Evolutionary conservation across 2,888 invertebrate genomes (phyloP), one percentile per base, ranked within the genome.

Genomic region (Epicampocera succincta): DNA sequence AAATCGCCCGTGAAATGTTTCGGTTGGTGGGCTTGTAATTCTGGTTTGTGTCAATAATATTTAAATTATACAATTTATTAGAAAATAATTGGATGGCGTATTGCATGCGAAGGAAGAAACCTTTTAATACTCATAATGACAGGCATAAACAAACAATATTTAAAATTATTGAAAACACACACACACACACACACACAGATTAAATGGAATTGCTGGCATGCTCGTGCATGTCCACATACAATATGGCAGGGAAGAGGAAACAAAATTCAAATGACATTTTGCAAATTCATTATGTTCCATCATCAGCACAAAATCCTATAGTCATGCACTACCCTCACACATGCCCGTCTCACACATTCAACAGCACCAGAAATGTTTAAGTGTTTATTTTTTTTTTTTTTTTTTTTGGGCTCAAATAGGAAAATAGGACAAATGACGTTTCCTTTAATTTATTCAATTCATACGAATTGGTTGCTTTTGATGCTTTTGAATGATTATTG

Each of bases 21-120:
- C 17, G 8, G 0, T 25, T 50, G 38, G 29, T 38, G 21, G 65
- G 65, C 54, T 52, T 79, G 54, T 54, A 61, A 73, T 40, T 19
- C 61, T 52, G 73, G 60, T 80, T 80, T 61, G 40, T 80, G 73
- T 65, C 63, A 69, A 74, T 74, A 74, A 80, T 63, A 80, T 50
- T 58, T 50, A 63, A 84, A 85, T 83, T 86, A 89, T 87, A 89
- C 88, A 88, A 88, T 83, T 82, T 73, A 83, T 80, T 82, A 65
- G 73, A 80, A 82, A 76, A 76, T 78, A 80, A 86, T 88, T 87
- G 87, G 84, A 86, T 86, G 86, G 84, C 85, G 87, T 86, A 85
- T 86, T 88, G 83, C 86, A 33, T 8, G 84, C 9, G 33, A 33
- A 33, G 33, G 8, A 9, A 33, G 33, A 33, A 33, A 33, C 33